Percentiles rank a stretch among this genome's conserved stretches.
These are phyloP conservation scores for Chrysaora quinquecirrha DNA, from an alignment of 30 jellyfish, hydroid and myxozoan genomes.

Conservation along the genomic window DNA sequence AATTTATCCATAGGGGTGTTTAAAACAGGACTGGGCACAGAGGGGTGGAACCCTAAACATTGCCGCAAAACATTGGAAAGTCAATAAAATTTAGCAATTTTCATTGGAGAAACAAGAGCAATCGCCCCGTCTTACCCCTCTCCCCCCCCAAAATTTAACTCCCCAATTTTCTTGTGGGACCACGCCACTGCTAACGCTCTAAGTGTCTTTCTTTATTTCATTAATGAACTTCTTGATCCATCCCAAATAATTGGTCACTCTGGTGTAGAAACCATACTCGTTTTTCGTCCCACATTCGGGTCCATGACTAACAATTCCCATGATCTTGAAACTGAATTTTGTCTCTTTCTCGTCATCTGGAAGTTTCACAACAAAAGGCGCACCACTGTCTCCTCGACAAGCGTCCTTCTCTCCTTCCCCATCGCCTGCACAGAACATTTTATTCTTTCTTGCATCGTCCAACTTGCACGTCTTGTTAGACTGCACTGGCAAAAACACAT, in stretches of 20 bases:
- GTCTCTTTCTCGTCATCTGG: conserved; percentile 22
- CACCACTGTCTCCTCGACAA: conserved; percentile 85
- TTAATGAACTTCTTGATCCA: conserved; percentile 49
- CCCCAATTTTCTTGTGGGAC: too few relatives aligned
- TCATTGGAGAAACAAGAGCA: too few relatives aligned
- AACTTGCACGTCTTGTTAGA: conserved; percentile 39
- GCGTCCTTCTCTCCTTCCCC: conserved; percentile 42
- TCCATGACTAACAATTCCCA: conserved; percentile 76
- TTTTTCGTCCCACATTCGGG: background rate
- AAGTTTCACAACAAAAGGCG: conserved; percentile 44
- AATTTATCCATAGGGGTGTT: too few relatives aligned
- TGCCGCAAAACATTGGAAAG: too few relatives aligned
- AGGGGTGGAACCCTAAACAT: too few relatives aligned
- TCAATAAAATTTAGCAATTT: too few relatives aligned
- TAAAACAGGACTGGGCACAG: too few relatives aligned
- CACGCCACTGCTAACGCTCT: too few relatives aligned
- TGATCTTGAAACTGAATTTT: conserved; percentile 13
- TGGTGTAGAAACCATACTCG: conserved; percentile 59
- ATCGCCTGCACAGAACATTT: conserved; percentile 49
- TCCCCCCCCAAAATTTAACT: too few relatives aligned
- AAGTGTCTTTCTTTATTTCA: background rate
- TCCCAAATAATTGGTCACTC: conserved; percentile 49
- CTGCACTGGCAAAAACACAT: conserved; percentile 22
- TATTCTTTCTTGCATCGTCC: background rate
- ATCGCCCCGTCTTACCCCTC: too few relatives aligned